Evolutionary conservation across 2,113 vertebrate genomes (phyloP).

Genomic region (Natator depressus): DNA sequence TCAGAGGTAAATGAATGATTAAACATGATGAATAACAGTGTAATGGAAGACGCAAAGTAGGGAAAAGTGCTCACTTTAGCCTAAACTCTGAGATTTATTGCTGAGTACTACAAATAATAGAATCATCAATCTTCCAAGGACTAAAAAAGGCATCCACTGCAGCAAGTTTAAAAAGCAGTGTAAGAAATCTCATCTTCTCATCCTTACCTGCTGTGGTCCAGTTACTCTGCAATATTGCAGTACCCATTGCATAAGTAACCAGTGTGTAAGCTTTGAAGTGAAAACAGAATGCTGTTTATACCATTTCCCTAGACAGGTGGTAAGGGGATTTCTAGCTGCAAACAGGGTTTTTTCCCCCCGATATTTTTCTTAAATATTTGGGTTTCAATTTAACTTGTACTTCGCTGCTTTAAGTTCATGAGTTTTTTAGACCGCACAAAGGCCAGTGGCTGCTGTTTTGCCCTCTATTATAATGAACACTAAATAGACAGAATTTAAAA

Average conservation of each 20-base stretch:
- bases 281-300: background rate
- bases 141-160: constrained; percentile 52
- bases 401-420: background rate
- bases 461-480: background rate
- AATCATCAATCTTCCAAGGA: constrained; percentile 80
- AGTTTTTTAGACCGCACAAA: background rate
- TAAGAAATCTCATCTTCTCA: constrained; percentile 20
- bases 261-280: background rate
- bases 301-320: background rate
- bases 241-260: background rate
- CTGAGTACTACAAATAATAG: constrained; percentile 79
- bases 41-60: constrained; percentile 71
- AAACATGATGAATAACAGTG: constrained; percentile 78
- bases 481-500: background rate
- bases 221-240: background rate
- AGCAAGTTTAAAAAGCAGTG: constrained; percentile 47
- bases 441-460: background rate
- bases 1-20: constrained; percentile 77
- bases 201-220: background rate
- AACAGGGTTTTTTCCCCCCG: background rate
- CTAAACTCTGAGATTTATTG: constrained; percentile 77
- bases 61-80: constrained; percentile 74
- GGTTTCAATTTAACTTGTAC: background rate
- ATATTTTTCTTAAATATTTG: background rate
- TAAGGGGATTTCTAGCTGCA: background rate